phyloP scores from a whole-genome alignment of 1,140 invertebrate species.

The Philopotamus ludificatus region DNA sequence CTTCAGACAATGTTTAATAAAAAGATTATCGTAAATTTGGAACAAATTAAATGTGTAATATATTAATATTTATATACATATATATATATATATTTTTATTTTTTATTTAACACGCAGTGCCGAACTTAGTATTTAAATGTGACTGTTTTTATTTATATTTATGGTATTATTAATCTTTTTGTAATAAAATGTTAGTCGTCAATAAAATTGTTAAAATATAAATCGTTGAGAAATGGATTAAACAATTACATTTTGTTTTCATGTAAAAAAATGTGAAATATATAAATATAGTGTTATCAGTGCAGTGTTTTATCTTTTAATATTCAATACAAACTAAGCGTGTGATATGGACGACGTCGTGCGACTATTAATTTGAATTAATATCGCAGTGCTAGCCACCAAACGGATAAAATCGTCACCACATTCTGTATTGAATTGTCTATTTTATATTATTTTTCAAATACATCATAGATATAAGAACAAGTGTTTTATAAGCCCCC shows the following conservation, averaged over 20 bases:
- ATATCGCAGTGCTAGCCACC: neutral
- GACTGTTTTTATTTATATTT: conserved; percentile 20
- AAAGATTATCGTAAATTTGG: no score
- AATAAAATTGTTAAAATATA: neutral
- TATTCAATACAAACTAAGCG: neutral
- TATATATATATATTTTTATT: no score
- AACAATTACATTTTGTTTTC: neutral
- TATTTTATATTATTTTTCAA: conserved; percentile 40
- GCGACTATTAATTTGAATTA: neutral
- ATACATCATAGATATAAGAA: conserved; percentile 31
- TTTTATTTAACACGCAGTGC: neutral
- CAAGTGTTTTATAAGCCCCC: neutral
- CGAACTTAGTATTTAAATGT: conserved; percentile 14
- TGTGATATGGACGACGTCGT: neutral
- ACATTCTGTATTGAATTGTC: conserved; percentile 32
- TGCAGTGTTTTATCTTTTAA: conserved; percentile 1
- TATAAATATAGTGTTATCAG: neutral
- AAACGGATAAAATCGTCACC: neutral
- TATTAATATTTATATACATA: no score
- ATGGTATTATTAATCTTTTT: neutral
- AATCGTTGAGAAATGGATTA: conserved; percentile 8
- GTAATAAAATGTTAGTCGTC: neutral
- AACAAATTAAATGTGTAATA: no score
- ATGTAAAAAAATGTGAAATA: neutral
- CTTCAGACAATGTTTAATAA: no score